A percentile compares a stretch with the other conserved stretches of the same genome.
phyloP scores from a whole-genome alignment of 1,140 invertebrate species.

The Charaxes varanes region DNA sequence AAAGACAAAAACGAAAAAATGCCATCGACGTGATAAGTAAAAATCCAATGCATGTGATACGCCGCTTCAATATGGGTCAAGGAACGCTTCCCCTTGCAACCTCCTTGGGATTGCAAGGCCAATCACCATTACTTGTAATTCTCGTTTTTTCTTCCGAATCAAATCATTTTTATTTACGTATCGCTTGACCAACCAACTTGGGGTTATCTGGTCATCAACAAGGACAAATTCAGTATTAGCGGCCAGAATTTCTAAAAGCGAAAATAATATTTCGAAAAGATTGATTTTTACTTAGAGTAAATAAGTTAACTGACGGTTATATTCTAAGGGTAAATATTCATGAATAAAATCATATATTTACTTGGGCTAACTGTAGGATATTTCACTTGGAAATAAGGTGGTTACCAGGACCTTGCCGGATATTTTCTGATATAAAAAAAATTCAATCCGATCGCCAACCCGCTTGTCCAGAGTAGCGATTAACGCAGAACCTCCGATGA shows the following conservation, averaged over 20 bases:
- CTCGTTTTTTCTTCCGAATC: slow-evolving; percentile 58
- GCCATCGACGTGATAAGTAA: slow-evolving; percentile 18
- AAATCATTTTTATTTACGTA: slow-evolving; percentile 70
- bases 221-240: slow-evolving; percentile 34
- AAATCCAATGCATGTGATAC: slow-evolving; percentile 25
- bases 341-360: too few relatives aligned
- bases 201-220: slow-evolving; percentile 58
- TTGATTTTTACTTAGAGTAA: too few relatives aligned
- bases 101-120: slow-evolving; percentile 60
- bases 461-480: too few relatives aligned
- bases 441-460: too few relatives aligned
- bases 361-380: too few relatives aligned
- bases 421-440: too few relatives aligned
- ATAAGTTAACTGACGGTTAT: too few relatives aligned
- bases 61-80: slow-evolving; percentile 54
- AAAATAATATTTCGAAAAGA: neutral
- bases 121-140: slow-evolving; percentile 50
- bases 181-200: slow-evolving; percentile 43
- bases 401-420: too few relatives aligned
- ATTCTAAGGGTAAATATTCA: too few relatives aligned
- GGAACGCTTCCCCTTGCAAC: slow-evolving; percentile 62
- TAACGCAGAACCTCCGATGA: too few relatives aligned
- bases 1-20: neutral
- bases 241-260: neutral
- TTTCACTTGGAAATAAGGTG: too few relatives aligned